phyloP scores from a whole-genome alignment of 53 echinoderm and acorn worm species.

The Stichopus horrens region DNA sequence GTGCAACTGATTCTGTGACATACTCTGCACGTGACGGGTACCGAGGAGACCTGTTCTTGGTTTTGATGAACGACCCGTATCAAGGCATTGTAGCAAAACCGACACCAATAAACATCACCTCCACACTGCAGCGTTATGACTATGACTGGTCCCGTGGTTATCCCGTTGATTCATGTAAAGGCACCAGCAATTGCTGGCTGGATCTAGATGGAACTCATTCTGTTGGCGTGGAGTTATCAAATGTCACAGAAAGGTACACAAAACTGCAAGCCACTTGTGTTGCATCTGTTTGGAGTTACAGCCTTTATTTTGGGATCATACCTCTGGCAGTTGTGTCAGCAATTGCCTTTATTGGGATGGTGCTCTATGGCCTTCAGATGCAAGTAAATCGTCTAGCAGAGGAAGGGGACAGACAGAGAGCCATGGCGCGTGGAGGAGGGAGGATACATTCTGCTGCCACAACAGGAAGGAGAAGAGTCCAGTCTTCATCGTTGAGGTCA shows the following conservation, averaged over 20 bases:
- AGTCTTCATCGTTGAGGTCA: not conserved
- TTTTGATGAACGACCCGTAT: slow-evolving; percentile 1
- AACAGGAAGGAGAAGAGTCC: not conserved
- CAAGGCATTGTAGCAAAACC: not conserved
- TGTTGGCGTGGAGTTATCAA: not conserved
- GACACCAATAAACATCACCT: not conserved
- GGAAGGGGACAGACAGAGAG: slow-evolving; percentile 45
- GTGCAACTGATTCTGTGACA: not conserved
- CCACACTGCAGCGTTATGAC: not conserved
- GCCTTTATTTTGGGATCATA: slow-evolving; percentile 43
- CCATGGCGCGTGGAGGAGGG: not conserved
- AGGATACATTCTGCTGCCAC: not conserved
- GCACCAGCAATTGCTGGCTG: not conserved
- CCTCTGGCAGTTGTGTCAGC: slow-evolving; percentile 19
- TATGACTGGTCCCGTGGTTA: not conserved
- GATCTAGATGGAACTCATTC: not conserved
- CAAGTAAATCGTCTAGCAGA: slow-evolving; percentile 45
- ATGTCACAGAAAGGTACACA: not conserved
- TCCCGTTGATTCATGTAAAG: not conserved
- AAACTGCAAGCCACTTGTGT: slow-evolving; percentile 25
- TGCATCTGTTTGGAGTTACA: slow-evolving; percentile 34
- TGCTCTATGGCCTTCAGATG: slow-evolving; percentile 38
- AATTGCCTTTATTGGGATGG: slow-evolving; percentile 13
- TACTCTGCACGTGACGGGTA: slow-evolving; percentile 7
- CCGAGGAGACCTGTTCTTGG: slow-evolving; percentile 21